Evolutionary conservation across 1,140 invertebrate genomes (phyloP).

Genomic region (Bombus sylvicola): DNA sequence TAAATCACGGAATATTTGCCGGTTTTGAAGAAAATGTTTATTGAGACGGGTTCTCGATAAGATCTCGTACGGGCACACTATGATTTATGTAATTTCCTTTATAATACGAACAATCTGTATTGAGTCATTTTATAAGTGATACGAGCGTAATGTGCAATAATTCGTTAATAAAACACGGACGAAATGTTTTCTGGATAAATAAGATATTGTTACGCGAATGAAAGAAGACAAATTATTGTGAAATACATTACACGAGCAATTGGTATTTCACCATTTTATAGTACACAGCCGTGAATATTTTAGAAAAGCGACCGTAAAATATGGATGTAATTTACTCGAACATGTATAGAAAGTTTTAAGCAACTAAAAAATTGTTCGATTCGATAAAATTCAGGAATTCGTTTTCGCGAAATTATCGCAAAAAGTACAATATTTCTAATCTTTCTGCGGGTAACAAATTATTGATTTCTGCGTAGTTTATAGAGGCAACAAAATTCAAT

Average conservation of each 20-base stretch:
- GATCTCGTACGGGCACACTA: background rate
- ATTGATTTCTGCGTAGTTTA: background rate
- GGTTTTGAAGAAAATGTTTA: conserved; percentile 3
- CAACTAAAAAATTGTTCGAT: too few relatives aligned
- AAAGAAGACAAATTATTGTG: background rate
- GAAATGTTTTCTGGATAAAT: background rate
- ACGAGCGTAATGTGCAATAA: background rate
- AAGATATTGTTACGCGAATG: background rate
- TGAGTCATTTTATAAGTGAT: background rate
- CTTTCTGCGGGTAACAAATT: too few relatives aligned
- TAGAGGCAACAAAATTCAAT: background rate
- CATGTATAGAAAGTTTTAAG: background rate
- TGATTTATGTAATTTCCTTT: conserved; percentile 2
- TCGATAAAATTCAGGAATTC: too few relatives aligned
- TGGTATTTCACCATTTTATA: background rate
- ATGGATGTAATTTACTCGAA: background rate
- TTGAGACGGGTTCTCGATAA: background rate
- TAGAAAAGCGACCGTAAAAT: background rate
- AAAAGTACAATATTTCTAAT: too few relatives aligned
- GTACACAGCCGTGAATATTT: too few relatives aligned
- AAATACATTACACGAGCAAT: background rate
- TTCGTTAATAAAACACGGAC: background rate
- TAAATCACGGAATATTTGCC: background rate
- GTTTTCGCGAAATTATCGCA: too few relatives aligned
- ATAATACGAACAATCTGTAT: background rate